phyloP scores from a whole-genome alignment of 2,113 vertebrate species.

The Indicator maculatus region DNA sequence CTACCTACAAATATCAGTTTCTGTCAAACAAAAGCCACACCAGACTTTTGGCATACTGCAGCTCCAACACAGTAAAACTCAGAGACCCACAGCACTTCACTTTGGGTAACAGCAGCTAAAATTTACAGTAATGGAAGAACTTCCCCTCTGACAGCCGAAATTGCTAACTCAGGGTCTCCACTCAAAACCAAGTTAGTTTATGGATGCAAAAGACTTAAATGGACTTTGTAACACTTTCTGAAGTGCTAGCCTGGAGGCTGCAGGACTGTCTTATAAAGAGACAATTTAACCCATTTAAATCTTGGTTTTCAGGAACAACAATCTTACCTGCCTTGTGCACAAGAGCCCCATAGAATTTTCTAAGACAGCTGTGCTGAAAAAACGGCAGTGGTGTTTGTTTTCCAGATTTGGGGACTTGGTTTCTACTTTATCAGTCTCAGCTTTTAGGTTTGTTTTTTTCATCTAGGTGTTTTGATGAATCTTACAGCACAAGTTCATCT shows the following conservation, averaged over 20 bases:
- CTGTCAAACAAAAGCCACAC: background rate
- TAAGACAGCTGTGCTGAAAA: background rate
- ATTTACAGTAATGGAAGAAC: background rate
- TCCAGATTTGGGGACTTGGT: background rate
- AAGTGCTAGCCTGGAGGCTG: background rate
- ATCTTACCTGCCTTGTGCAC: background rate
- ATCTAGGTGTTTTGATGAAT: background rate
- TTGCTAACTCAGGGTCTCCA: background rate
- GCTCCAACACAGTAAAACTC: background rate
- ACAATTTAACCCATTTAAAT: background rate
- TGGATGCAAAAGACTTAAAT: background rate
- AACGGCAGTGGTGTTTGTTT: too few relatives aligned
- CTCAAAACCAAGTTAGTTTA: background rate
- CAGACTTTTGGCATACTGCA: background rate
- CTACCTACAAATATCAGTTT: background rate
- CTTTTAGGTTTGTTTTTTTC: background rate
- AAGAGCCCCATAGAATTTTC: background rate
- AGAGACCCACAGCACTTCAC: background rate
- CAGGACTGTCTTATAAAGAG: background rate
- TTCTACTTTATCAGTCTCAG: background rate
- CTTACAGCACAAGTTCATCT: background rate
- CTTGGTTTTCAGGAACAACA: background rate
- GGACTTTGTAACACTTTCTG: background rate
- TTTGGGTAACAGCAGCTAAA: background rate
- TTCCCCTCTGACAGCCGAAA: background rate